Conservation (phyloP, 2,113 vertebrate genomes). For the Takifugu flavidus region DNA sequence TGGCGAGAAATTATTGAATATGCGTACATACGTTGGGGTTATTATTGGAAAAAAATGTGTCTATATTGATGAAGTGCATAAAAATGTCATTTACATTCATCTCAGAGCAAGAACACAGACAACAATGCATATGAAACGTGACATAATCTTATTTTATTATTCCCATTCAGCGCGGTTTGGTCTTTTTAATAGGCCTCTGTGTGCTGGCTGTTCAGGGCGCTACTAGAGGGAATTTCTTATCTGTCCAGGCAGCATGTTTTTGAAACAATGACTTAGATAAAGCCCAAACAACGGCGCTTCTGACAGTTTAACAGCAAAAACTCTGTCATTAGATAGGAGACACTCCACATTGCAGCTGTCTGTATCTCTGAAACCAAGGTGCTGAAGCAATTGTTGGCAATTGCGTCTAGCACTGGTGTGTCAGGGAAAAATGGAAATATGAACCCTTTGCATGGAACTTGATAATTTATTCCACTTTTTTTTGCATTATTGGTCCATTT, state of each 20-base stretch:
- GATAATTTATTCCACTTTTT: slow-evolving; percentile 31
- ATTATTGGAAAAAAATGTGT: slow-evolving; percentile 17
- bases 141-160: slow-evolving; percentile 46
- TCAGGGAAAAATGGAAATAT: slow-evolving; percentile 54
- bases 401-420: slow-evolving; percentile 22
- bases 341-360: slow-evolving; percentile 33
- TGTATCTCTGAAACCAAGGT: slow-evolving; percentile 39
- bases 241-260: slow-evolving; percentile 61
- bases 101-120: slow-evolving; percentile 11
- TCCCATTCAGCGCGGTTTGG: slow-evolving; percentile 17
- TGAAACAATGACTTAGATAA: slow-evolving; percentile 67
- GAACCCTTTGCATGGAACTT: slow-evolving; percentile 30
- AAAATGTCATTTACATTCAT: slow-evolving; percentile 27
- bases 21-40: neutral
- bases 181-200: slow-evolving; percentile 40
- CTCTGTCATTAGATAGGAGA: slow-evolving; percentile 52
- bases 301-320: slow-evolving; percentile 56
- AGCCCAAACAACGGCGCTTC: slow-evolving; percentile 56
- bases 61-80: slow-evolving; percentile 8
- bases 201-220: slow-evolving; percentile 44
- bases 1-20: slow-evolving; percentile 16
- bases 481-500: slow-evolving; percentile 22
- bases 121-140: slow-evolving; percentile 34
- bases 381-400: slow-evolving; percentile 27
- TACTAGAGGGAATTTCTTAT: slow-evolving; percentile 57